Evolutionary conservation across 2,888 invertebrate genomes (phyloP).

Genomic region (Matsumyia berberina): DNA sequence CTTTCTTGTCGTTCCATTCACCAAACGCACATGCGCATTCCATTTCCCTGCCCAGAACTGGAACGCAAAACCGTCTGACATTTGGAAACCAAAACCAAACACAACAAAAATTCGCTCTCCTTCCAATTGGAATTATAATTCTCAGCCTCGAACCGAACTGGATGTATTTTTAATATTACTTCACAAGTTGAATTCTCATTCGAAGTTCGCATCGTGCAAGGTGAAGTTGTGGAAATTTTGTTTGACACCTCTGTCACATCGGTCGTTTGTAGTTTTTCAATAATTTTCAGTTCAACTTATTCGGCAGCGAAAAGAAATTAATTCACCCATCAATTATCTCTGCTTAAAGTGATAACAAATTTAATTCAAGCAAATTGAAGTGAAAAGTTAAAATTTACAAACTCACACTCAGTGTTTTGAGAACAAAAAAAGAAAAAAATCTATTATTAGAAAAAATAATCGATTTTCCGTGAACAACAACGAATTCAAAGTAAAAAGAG

Average conservation of each 20-base stretch:
- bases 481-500: conserved; percentile 48
- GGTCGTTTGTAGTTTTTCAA: conserved; percentile 64
- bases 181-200: conserved; percentile 53
- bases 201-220: conserved; percentile 69
- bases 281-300: conserved; percentile 32
- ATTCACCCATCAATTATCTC: not conserved
- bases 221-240: conserved; percentile 49
- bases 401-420: conserved; percentile 4
- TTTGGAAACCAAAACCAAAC: conserved; percentile 45
- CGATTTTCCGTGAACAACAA: conserved; percentile 74
- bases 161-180: conserved; percentile 33
- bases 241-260: conserved; percentile 64
- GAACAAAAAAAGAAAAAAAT: conserved; percentile 19
- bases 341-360: not conserved
- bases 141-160: not conserved
- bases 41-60: conserved; percentile 28
- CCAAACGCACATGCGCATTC: conserved; percentile 39
- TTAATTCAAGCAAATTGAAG: not conserved
- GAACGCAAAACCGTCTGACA: conserved; percentile 48
- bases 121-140: conserved; percentile 4
- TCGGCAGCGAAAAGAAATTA: conserved; percentile 9
- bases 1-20: conserved; percentile 4
- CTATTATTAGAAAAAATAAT: conserved; percentile 59
- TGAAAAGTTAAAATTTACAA: not conserved
- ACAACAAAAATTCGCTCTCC: conserved; percentile 11